Conservation (phyloP, 2,113 vertebrate species). For the Euleptes europaea region DNA sequence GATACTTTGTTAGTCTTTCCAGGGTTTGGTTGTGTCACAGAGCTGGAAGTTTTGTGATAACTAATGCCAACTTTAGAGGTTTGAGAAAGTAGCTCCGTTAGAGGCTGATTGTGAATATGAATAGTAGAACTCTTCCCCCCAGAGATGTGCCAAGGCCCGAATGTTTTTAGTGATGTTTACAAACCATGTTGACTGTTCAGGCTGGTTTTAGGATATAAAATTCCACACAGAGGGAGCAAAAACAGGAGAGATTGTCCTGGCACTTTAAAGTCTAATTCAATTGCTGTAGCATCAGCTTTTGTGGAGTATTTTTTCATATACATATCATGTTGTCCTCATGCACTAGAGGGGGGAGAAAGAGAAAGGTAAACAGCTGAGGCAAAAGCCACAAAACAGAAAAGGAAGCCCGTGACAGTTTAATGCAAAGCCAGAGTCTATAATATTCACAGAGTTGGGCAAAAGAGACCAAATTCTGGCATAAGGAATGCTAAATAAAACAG, state of each 20-base stretch:
- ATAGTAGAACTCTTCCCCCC: no score
- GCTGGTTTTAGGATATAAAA: neutral
- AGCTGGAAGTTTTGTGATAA: constrained; percentile 4
- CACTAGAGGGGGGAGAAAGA: neutral
- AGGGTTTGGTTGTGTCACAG: constrained; percentile 20
- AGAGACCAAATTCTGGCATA: neutral
- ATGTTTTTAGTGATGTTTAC: neutral
- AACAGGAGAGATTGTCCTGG: neutral
- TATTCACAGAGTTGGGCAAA: neutral
- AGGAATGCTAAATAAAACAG: neutral
- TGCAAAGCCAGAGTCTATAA: neutral
- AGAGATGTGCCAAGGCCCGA: neutral
- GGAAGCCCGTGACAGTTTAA: neutral
- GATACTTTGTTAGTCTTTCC: neutral
- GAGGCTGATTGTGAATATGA: neutral
- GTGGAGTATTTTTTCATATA: neutral
- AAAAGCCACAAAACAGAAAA: neutral
- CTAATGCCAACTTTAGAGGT: no score
- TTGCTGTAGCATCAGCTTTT: neutral
- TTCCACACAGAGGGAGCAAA: neutral
- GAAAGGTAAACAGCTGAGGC: neutral
- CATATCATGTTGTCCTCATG: neutral
- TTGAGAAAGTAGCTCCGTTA: constrained; percentile 14
- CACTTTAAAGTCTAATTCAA: neutral
- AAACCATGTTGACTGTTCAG: neutral